Base-by-base conservation (phyloP, 2,113 vertebrate genomes). In the Campylorhamphus procurvoides region DNA sequence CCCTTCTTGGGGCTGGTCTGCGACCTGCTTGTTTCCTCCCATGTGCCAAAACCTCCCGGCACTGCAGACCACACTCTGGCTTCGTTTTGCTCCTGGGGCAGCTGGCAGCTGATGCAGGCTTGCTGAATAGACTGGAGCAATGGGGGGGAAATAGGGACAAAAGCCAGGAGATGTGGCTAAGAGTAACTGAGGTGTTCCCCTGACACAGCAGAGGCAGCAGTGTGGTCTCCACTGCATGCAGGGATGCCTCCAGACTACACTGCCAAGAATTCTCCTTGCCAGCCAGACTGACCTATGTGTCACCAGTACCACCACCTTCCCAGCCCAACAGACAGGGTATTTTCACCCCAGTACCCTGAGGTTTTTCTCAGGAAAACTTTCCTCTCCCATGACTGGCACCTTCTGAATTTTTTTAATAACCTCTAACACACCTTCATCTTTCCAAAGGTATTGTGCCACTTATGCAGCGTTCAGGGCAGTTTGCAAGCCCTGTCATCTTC, bases 21-120 rank as follows among this genome's bases (percentile, higher is more conserved):
- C 0, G 0, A 10, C 9, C 0, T 42, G 83, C 39, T 35, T 3
- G 0, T 33, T 59, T 31, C 19, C 37, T 64, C 60, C 33, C 19
- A 1, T 22, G 40, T 23, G 8, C 46, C 83, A 56, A 60, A 91
- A 44, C 68, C 63, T 64, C 46, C 68, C 0, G 0, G 74, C 35
- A 47, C 4, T 2, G 3, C 47, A 63, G 52, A 46, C 18, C 74
- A 46, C 1, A 0, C 63, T 55, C 40, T 40, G 59, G n/a, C 72
- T 76, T 31, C 5, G 3, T 46, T 50, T 74, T 14, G 6, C 66
- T 75, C n/a, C 5, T 2, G 0, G 28, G 44, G 47, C 63, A 59
- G 35, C 88, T 59, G 39, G 23, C 47, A 40, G 12, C 7, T 20
- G 16, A 3, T 44, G 14, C 47, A 59, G 71, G 35, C 2, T 52